Evolutionary conservation across 2,797 vertebrate species (phyloP).

Genomic region (Hafferia zeledoni): DNA sequence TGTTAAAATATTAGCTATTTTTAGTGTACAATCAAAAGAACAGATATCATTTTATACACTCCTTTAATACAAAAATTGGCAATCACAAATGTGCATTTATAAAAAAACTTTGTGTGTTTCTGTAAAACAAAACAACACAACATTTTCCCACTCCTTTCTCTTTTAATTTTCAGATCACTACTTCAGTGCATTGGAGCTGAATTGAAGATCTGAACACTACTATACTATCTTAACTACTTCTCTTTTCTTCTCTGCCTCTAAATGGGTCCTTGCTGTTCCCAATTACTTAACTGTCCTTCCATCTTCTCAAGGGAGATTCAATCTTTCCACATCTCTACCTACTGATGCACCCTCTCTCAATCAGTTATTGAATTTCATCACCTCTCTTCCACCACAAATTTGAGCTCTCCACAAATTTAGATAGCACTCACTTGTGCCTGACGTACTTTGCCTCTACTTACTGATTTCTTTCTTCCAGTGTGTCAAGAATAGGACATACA

Average conservation of each 20-base stretch:
- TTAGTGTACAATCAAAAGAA: neutral
- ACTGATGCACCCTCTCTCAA: neutral
- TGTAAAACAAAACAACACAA: neutral
- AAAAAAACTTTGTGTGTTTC: neutral
- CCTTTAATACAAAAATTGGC: neutral
- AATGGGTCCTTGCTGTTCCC: slow-evolving; percentile 8
- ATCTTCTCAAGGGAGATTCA: slow-evolving; percentile 33
- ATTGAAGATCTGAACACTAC: slow-evolving; percentile 1
- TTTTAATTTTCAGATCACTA: slow-evolving; percentile 11
- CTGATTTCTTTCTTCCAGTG: neutral
- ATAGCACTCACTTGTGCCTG: neutral
- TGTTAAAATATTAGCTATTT: neutral
- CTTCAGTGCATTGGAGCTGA: neutral
- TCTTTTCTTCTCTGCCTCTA: slow-evolving; percentile 24
- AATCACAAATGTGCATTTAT: neutral
- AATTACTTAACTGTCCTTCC: slow-evolving; percentile 35
- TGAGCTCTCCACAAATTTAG: neutral
- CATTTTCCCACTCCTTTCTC: neutral
- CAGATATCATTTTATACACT: neutral
- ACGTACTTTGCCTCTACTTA: neutral
- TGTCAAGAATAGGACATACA: neutral
- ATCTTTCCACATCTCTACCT: slow-evolving; percentile 14
- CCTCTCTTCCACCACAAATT: neutral
- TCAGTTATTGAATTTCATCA: slow-evolving; percentile 7
- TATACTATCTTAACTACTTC: neutral